phyloP scores from a whole-genome alignment of 2,888 invertebrate genomes.

The Gryllus longicercus region DNA sequence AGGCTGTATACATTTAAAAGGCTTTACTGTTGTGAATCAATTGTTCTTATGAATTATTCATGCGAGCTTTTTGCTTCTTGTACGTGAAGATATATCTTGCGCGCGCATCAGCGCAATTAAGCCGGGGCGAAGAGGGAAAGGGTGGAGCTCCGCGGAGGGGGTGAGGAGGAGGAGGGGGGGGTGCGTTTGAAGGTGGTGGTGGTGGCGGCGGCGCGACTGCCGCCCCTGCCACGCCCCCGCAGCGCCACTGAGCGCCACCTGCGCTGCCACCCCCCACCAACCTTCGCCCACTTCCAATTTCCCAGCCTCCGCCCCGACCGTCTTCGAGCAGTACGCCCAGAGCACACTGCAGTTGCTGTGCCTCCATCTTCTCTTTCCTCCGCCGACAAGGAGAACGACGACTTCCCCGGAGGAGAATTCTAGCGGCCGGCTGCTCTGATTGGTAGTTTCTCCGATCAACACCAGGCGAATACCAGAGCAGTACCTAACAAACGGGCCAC shows the following conservation, averaged over 20 bases:
- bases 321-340: too few relatives aligned
- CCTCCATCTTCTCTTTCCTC: too few relatives aligned
- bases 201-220: too few relatives aligned
- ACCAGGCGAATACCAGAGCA: too few relatives aligned
- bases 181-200: neutral
- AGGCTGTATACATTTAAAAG: slow-evolving; percentile 18
- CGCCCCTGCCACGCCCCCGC: neutral
- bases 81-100: slow-evolving; percentile 4
- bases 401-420: too few relatives aligned
- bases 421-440: too few relatives aligned
- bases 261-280: too few relatives aligned
- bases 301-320: too few relatives aligned
- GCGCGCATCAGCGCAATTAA: slow-evolving; percentile 17
- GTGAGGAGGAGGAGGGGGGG: neutral
- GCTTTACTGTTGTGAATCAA: slow-evolving; percentile 21
- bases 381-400: too few relatives aligned
- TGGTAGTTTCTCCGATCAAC: too few relatives aligned
- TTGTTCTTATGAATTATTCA: slow-evolving; percentile 27
- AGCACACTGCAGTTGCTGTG: too few relatives aligned
- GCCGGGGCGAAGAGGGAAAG: neutral
- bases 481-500: too few relatives aligned
- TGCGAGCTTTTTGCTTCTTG: slow-evolving; percentile 22
- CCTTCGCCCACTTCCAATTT: neutral
- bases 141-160: neutral
- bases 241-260: neutral